Conservation (phyloP, 2,888 invertebrate species). For the Thera obeliscata region DNA sequence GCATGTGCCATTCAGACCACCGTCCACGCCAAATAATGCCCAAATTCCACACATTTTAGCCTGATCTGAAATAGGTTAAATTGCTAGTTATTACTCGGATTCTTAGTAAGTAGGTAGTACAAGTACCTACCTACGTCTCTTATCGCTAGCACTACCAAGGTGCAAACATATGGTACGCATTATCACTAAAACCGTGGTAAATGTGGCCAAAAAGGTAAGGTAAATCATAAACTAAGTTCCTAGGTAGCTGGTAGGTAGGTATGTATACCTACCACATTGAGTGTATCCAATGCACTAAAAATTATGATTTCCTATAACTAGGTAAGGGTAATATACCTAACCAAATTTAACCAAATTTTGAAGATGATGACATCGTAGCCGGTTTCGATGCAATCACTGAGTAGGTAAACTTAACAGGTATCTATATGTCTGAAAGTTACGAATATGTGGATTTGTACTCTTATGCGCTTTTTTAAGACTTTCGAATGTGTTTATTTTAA, state of each 20-base stretch:
- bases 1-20: slow-evolving; percentile 82
- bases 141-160: neutral
- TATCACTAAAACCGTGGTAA: neutral
- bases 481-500: neutral
- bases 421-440: too few relatives aligned
- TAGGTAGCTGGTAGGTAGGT: too few relatives aligned
- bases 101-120: neutral
- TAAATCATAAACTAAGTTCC: too few relatives aligned
- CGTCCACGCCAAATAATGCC: slow-evolving; percentile 88
- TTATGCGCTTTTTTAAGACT: too few relatives aligned
- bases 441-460: too few relatives aligned
- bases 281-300: too few relatives aligned
- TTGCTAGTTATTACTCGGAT: slow-evolving; percentile 1
- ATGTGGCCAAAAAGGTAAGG: neutral
- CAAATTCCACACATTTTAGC: slow-evolving; percentile 90
- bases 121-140: neutral
- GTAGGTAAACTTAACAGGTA: too few relatives aligned
- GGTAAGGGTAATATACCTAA: too few relatives aligned
- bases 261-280: too few relatives aligned
- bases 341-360: too few relatives aligned
- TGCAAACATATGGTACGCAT: neutral
- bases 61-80: slow-evolving; percentile 46
- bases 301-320: too few relatives aligned
- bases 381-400: too few relatives aligned
- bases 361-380: neutral